A percentile compares a stretch with the other conserved stretches of the same genome.
Conservation (phyloP, 2,113 vertebrate species). For the Pica pica region DNA sequence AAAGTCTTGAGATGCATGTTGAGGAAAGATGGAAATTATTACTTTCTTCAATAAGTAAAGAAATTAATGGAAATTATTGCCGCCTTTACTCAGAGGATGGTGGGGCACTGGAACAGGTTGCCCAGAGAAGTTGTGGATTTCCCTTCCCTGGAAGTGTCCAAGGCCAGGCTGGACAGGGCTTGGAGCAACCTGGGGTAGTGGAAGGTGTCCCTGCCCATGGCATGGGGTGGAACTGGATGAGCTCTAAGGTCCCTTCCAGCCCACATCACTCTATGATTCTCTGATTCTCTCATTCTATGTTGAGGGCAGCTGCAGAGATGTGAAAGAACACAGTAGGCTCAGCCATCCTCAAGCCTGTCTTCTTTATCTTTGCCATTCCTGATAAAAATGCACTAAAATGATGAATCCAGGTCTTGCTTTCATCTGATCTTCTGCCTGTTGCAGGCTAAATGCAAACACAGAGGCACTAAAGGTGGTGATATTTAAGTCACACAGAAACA, state of each 20-base stretch:
- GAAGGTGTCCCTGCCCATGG: not conserved
- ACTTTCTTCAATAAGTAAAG: not conserved
- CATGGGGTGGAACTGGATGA: rapidly evolving
- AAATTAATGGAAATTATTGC: not conserved
- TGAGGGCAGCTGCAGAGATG: not conserved
- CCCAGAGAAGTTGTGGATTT: not conserved
- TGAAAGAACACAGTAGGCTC: not conserved
- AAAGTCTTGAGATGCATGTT: not conserved
- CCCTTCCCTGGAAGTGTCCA: not conserved
- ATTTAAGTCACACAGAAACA: not conserved
- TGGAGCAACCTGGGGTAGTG: not conserved
- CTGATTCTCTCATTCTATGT: not conserved
- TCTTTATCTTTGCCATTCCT: not conserved
- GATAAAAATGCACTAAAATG: not conserved
- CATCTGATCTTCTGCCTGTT: not conserved
- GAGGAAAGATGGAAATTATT: not conserved
- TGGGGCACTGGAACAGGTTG: not conserved
- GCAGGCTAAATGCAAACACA: not conserved
- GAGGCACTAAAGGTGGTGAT: not conserved
- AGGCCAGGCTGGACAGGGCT: rapidly evolving
- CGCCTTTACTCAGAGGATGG: not conserved
- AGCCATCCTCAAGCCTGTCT: not conserved
- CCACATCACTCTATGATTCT: not conserved
- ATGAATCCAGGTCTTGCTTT: not conserved
- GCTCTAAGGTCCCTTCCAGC: not conserved